A percentile compares a stretch with the other conserved stretches of the same genome.
These are phyloP conservation scores for Glaucidium brasilianum DNA, from an alignment of 2,113 vertebrate species.

Conservation along the genomic window DNA sequence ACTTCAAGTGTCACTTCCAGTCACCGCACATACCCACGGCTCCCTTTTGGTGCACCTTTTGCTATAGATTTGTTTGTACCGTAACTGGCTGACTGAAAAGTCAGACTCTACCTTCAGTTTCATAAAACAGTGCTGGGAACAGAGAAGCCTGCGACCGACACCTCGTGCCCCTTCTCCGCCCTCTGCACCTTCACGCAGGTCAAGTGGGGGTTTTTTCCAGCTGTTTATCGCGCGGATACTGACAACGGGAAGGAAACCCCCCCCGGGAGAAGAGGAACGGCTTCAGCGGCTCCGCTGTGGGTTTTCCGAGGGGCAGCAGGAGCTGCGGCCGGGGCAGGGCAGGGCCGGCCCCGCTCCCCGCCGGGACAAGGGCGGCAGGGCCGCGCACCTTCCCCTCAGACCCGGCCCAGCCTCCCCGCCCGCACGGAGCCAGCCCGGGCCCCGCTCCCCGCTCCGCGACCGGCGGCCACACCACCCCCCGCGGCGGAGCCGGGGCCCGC, in stretches of 20 bases:
- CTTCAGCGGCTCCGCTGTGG: neutral
- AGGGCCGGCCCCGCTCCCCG: no score
- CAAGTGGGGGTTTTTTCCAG: neutral
- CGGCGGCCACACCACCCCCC: neutral
- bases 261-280: neutral
- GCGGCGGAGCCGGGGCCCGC: no score
- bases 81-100: rapidly evolving
- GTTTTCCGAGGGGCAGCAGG: neutral
- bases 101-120: no score
- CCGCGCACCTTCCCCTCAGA: neutral
- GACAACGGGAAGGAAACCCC: no score
- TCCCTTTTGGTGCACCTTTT: rapidly evolving
- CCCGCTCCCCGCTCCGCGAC: neutral
- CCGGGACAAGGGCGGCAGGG: no score
- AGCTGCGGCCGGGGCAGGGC: neutral
- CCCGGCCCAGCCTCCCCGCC: neutral
- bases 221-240: neutral
- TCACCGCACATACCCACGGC: rapidly evolving
- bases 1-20: neutral
- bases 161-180: no score
- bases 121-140: no score
- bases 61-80: no score
- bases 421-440: no score
- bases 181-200: no score
- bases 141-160: neutral